Percentiles rank a stretch among this genome's conserved stretches.
Evolutionary conservation across 2,888 invertebrate species (phyloP).

Genomic region (Oligia strigilis): DNA sequence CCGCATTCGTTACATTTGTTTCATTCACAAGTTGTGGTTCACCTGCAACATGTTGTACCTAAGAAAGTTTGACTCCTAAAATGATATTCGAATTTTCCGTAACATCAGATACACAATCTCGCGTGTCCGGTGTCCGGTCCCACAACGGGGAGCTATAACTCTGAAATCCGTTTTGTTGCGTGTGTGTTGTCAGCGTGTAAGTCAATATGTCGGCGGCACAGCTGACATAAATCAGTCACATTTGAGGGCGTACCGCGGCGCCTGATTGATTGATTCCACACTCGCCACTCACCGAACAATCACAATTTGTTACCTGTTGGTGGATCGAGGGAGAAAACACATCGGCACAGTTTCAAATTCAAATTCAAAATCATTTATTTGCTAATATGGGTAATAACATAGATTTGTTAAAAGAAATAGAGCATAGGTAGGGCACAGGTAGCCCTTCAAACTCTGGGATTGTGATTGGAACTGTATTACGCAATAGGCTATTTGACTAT

Average conservation of each 20-base stretch:
- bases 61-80: neutral
- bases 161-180: slow-evolving; percentile 11
- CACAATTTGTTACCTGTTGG: slow-evolving; percentile 16
- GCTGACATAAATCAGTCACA: slow-evolving; percentile 24
- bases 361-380: no score
- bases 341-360: no score
- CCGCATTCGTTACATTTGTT: neutral
- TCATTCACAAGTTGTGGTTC: neutral
- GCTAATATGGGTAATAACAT: no score
- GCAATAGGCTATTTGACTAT: no score
- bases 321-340: neutral
- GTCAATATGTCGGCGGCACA: slow-evolving; percentile 18
- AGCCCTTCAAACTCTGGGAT: no score
- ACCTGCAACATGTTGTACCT: no score
- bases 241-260: slow-evolving; percentile 7
- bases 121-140: neutral
- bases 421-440: no score
- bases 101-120: neutral
- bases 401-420: no score
- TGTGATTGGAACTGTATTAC: no score
- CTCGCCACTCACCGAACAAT: slow-evolving; percentile 1
- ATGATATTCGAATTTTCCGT: neutral
- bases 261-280: neutral
- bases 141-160: slow-evolving; percentile 17
- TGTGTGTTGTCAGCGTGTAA: neutral